A percentile compares a stretch with the other conserved stretches of the same genome.
These are phyloP conservation scores for Herpailurus yagouaroundi DNA, from an alignment of 2,113 vertebrate genomes.

Conservation along the genomic window DNA sequence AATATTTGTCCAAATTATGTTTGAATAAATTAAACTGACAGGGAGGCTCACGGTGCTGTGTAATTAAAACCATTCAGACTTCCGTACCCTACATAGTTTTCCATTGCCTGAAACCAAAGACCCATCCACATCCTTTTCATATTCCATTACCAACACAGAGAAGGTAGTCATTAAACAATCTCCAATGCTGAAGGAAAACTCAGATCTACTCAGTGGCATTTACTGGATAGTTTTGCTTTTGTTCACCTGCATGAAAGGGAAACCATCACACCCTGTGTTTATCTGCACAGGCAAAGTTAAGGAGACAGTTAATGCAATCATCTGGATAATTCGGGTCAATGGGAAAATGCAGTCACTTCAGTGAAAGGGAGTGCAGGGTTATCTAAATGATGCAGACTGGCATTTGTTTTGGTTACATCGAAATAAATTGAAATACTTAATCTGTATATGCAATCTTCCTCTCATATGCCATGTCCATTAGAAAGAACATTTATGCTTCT, in stretches of 20 bases:
- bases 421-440: neutral
- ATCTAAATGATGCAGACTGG: neutral
- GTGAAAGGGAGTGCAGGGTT: neutral
- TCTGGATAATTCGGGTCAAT: neutral
- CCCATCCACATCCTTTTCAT: neutral
- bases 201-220: neutral
- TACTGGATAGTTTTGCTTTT: neutral
- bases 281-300: neutral
- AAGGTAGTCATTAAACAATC: neutral
- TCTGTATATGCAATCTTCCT: neutral
- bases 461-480: neutral
- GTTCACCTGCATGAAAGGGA: neutral
- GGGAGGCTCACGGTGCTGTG: neutral
- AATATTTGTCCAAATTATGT: neutral
- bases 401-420: constrained; percentile 21
- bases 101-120: neutral
- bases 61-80: neutral
- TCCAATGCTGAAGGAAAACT: neutral
- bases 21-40: constrained; percentile 22
- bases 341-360: neutral
- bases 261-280: neutral
- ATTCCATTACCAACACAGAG: neutral
- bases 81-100: neutral
- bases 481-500: constrained; percentile 11
- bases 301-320: neutral